A percentile compares a stretch with the other conserved stretches of the same genome.
Conservation (phyloP, 30 jellyfish, hydroid and myxozoan species). For the Hydra vulgaris region DNA sequence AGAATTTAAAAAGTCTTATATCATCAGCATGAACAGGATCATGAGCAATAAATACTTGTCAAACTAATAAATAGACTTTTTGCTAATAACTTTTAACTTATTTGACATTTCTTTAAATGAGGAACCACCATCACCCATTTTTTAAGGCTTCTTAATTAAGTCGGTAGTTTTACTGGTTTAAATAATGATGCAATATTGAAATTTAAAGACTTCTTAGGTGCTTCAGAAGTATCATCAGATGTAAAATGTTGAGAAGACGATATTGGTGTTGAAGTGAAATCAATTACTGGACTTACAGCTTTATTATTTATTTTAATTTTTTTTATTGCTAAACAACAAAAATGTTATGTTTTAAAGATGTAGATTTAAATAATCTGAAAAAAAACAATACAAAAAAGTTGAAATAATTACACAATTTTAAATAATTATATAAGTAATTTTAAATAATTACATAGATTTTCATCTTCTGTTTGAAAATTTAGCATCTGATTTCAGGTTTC, state of each 20-base stretch:
- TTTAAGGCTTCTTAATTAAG: background rate
- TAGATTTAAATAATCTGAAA: background rate
- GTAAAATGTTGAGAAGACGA: background rate
- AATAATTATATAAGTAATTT: no score
- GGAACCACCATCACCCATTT: background rate
- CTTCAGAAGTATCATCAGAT: background rate
- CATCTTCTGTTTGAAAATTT: background rate
- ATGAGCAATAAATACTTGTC: background rate
- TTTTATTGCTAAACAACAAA: background rate
- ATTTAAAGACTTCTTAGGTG: background rate
- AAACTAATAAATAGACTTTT: background rate
- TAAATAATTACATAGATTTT: background rate
- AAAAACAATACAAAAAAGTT: background rate
- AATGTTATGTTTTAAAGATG: background rate
- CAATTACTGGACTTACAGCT: background rate
- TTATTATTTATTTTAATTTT: no score
- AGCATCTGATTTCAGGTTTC: background rate
- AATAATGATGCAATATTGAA: background rate
- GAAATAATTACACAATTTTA: no score
- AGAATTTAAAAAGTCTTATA: no score
- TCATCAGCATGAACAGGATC: no score
- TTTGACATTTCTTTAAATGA: background rate
- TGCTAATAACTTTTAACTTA: background rate
- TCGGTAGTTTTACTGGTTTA: background rate
- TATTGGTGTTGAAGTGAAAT: background rate